Base-by-base conservation (phyloP, 2,113 vertebrate genomes). In the Corydoras sp. region DNA sequence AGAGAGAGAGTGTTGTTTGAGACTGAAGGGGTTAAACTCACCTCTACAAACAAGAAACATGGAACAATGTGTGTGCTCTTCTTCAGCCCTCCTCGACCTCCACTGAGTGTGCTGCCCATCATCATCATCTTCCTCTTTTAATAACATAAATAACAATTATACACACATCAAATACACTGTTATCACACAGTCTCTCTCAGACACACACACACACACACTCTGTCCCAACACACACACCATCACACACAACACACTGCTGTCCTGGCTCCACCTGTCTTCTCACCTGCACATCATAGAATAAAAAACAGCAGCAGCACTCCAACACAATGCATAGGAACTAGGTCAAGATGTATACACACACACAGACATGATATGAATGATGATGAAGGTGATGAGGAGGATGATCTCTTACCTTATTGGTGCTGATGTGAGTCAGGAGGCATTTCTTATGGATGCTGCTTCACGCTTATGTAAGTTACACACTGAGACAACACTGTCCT, bases 31-130 rank as follows among this genome's bases (percentile, higher is more conserved):
- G 67, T 12, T 18, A 15, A 61, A 79, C 86, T 89, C 76, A 91
- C 89, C 87, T 91, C 89, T 63, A 91, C 89, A 4, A 87, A 76
- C 58, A 91, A 85, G 78, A 91, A 91, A 72, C 90, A 91, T 58
- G 90, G 90, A 58, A 91, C 86, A 1, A 91, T 87, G 83, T 87
- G 87, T 70, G 79, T 89, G 84, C 90, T 91, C 73, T 77, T 88
- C 82, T 89, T 91, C 67, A 86, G 80, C 66, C 60, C 69, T 30
- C 71, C 71, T 13, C 48, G 66, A 14, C 32, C 71, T 58, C 53
- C 68, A 68, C 48, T 63, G 54, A 76, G 43, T 14, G 32, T 60
- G 35, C 72, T 61, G 18, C 71, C 74, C 71, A 77, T 76, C 24
- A 15, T 69, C 62, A 60, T 65, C 49, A 18, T 63, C 31, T 30